Conservation (phyloP, 2,113 vertebrate genomes). For the Corythoichthys intestinalis region DNA sequence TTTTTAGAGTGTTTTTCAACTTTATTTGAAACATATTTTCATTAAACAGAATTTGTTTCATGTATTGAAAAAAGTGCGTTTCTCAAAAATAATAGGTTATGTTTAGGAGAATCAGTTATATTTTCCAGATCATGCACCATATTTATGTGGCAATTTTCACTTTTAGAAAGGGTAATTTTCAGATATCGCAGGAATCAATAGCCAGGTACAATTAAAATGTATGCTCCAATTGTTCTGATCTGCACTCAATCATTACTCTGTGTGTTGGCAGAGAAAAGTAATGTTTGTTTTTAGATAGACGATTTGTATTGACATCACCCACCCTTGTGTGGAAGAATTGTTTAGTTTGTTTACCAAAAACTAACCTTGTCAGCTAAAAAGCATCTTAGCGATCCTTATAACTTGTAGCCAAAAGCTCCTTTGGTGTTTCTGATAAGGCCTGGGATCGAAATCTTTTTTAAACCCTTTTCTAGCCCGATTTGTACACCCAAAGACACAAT, state of each 20-base stretch:
- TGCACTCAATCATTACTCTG: slow-evolving; percentile 11
- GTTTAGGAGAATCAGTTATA: neutral
- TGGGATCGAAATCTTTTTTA: too few species aligned
- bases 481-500: too few species aligned
- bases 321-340: slow-evolving; percentile 14
- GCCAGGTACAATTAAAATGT: neutral
- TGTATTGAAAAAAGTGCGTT: neutral
- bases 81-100: neutral
- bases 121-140: neutral
- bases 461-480: too few species aligned
- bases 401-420: too few species aligned
- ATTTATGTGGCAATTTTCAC: neutral
- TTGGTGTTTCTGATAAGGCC: slow-evolving; percentile 18
- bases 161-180: neutral
- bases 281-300: neutral
- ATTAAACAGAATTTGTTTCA: neutral
- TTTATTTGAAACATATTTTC: too few species aligned
- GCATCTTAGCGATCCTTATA: too few species aligned
- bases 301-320: slow-evolving; percentile 12
- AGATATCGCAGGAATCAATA: neutral
- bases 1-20: too few species aligned
- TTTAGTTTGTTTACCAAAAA: slow-evolving; percentile 30
- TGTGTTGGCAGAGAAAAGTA: slow-evolving; percentile 16
- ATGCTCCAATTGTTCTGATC: slow-evolving; percentile 7
- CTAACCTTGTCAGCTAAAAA: too few species aligned